Percentiles rank a stretch among this genome's conserved stretches.
Evolutionary conservation across 1,140 invertebrate species (phyloP).

Genomic region (Metopolophium dirhodum): DNA sequence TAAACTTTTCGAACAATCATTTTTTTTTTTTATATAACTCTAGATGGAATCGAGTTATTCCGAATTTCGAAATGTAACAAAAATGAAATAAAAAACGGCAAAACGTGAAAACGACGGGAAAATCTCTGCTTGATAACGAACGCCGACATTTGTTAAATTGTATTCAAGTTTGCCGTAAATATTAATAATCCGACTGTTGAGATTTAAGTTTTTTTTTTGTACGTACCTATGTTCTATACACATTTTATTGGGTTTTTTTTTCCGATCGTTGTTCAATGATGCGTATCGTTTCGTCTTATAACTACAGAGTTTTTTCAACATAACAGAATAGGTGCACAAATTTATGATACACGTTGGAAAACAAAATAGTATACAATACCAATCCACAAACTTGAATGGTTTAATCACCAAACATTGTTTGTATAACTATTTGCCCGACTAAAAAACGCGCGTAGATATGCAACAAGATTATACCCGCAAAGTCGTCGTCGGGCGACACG

Average conservation of each 20-base stretch:
- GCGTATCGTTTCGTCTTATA: neutral
- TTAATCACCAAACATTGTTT: neutral
- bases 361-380: neutral
- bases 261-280: neutral
- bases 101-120: neutral
- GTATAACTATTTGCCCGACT: neutral
- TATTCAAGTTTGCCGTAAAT: neutral
- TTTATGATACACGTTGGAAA: neutral
- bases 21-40: neutral
- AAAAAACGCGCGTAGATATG: too few relatives aligned
- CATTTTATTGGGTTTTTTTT: neutral
- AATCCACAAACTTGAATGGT: neutral
- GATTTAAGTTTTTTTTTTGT: neutral
- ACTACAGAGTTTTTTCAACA: neutral
- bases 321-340: neutral
- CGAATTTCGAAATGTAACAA: neutral
- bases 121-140: neutral
- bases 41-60: neutral
- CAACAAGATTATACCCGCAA: too few relatives aligned
- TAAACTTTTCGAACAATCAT: neutral
- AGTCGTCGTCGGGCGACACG: neutral
- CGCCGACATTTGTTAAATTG: neutral
- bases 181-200: neutral
- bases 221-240: neutral
- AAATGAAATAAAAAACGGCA: neutral